Percentiles rank a stretch among this genome's conserved stretches.
phyloP scores from a whole-genome alignment of 2,888 invertebrate species.

The Drymonia ruficornis region DNA sequence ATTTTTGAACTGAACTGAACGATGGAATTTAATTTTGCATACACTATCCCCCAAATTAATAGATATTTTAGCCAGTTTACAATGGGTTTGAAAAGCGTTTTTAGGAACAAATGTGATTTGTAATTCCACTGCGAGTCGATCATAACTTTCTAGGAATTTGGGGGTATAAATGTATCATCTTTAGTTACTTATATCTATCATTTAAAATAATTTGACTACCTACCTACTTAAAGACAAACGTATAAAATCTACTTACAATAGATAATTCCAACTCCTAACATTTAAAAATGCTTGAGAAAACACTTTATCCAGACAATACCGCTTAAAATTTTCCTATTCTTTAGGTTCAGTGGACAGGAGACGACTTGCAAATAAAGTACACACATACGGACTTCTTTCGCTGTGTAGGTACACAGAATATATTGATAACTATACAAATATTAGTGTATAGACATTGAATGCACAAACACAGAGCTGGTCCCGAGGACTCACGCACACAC shows the following conservation, averaged over 20 bases:
- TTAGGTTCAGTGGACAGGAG: constrained; percentile 49
- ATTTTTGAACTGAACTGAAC: too few species aligned
- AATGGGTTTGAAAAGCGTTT: too few species aligned
- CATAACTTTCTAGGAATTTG: too few species aligned
- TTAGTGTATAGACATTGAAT: constrained; percentile 36
- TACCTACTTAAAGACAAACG: not conserved
- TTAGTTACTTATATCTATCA: too few species aligned
- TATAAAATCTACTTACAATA: not conserved
- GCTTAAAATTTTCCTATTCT: constrained; percentile 36
- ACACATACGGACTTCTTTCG: constrained; percentile 41
- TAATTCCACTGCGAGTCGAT: too few species aligned
- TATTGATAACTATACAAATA: constrained; percentile 33
- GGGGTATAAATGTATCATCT: too few species aligned
- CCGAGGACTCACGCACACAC: constrained; percentile 65
- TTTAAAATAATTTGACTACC: too few species aligned
- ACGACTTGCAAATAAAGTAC: constrained; percentile 38
- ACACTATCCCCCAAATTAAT: too few species aligned
- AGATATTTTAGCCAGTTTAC: too few species aligned
- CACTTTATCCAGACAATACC: constrained; percentile 34
- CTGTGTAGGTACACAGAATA: constrained; percentile 32
- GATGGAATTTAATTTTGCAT: too few species aligned
- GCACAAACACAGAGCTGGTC: constrained; percentile 58
- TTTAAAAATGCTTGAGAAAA: constrained; percentile 17
- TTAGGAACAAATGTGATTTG: too few species aligned
- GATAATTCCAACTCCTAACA: not conserved